Percentiles rank a stretch among this genome's conserved stretches.
These are phyloP conservation scores for Nyctibius bracteatus DNA, from an alignment of 2,113 vertebrate species.

Conservation along the genomic window DNA sequence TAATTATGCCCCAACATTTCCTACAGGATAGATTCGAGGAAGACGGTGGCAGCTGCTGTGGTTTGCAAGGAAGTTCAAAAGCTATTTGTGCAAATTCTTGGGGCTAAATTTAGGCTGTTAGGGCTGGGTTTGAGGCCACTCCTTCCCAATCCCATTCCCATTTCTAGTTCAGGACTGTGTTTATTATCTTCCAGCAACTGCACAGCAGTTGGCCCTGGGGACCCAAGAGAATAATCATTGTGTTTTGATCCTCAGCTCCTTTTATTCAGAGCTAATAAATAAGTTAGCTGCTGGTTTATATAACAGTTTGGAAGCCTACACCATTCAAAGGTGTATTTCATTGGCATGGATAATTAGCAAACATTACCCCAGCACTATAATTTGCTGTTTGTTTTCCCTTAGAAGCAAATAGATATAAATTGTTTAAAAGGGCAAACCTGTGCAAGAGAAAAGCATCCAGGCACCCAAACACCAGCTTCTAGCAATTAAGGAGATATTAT, in stretches of 20 bases:
- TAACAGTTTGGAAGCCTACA: not conserved
- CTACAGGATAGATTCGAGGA: not conserved
- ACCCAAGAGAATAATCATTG: not conserved
- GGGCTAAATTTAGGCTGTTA: not conserved
- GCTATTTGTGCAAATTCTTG: not conserved
- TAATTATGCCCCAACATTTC: not conserved
- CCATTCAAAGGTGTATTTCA: not conserved
- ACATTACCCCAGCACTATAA: not conserved
- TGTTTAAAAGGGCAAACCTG: slow-evolving; percentile 17
- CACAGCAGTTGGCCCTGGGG: not conserved
- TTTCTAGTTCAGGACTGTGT: not conserved
- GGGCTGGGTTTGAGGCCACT: not conserved
- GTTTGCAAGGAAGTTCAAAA: not conserved
- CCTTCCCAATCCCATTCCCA: not conserved
- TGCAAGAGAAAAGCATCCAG: not conserved
- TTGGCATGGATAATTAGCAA: not conserved
- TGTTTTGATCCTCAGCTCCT: not conserved
- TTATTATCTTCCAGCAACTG: not conserved
- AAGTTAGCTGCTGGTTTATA: not conserved
- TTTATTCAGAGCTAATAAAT: slow-evolving; percentile 32
- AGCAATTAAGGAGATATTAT: not conserved
- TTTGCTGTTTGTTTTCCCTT: slow-evolving; percentile 31
- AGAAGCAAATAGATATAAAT: slow-evolving; percentile 11
- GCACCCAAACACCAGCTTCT: not conserved
- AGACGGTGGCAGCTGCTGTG: not conserved